Base-by-base conservation (phyloP, 2,888 invertebrate genomes). In the Drosophila longiperda region DNA sequence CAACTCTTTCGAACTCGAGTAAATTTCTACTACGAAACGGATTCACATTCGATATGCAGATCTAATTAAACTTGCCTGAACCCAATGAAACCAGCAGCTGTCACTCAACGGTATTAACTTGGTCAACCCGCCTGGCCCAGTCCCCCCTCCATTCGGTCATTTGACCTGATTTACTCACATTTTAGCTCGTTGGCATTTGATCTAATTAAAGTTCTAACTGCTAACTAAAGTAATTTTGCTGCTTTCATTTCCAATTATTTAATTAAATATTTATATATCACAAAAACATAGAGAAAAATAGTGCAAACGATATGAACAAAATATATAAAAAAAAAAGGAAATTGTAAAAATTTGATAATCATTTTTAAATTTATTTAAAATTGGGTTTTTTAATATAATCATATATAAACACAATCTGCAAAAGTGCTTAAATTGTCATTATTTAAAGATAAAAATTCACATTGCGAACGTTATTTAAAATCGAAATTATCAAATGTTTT, bases 21-120 rank as follows among this genome's bases (percentile, higher is more conserved):
- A 15, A 23, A 15, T 58, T 36, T 59, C 60, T 36, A 65, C 40
- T 42, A 49, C 26, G 6, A 61, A 52, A 45, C 50, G 45, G 32
- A 45, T 65, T 52, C 50, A 65, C 75, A 82, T 85, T 83, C 58
- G 57, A 48, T 79, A 89, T 87, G 87, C 88, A 87, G 81, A 86
- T 83, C 82, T 82, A 89, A 88, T 87, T 87, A 83, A 88, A 80
- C 82, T 77, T 67, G 70, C 72, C 72, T 60, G 74, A 76, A 76
- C 88, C 62, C 69, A 33, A 15, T 26, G 23, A 48, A 50, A 61
- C 54, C 61, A 64, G 1, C 59, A 61, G 57, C 70, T 72, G 84
- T 77, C 80, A 80, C 32, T 72, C 69, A 74, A 45, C 9, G 20
- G 34, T 3, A 32, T 42, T 36, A 49, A 55, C 40, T 53, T 53